These are phyloP conservation scores for Myotis vivesi DNA, from an alignment of 2,797 vertebrate species.

Conservation along the genomic window DNA sequence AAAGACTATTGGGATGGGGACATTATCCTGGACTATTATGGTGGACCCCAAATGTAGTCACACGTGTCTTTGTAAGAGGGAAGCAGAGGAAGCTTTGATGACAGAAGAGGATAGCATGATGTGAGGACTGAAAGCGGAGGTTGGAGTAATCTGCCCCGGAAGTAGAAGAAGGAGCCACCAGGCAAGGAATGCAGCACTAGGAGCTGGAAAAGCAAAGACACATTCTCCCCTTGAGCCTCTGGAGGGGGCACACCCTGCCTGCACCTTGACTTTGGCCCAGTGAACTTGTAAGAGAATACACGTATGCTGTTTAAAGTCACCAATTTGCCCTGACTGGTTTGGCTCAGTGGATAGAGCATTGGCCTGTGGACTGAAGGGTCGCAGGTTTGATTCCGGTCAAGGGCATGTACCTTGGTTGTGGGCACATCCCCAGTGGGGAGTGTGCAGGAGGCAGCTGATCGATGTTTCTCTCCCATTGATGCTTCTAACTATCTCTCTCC, in stretches of 20 bases:
- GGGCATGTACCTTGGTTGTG: too few species aligned
- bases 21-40: neutral
- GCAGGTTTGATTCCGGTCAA: too few species aligned
- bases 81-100: neutral
- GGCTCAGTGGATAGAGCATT: too few species aligned
- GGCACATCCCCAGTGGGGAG: too few species aligned
- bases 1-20: neutral
- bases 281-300: neutral
- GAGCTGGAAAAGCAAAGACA: neutral
- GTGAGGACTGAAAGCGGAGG: neutral
- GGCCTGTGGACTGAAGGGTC: too few species aligned
- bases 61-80: neutral
- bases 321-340: neutral
- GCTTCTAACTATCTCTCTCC: too few species aligned
- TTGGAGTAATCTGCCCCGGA: neutral
- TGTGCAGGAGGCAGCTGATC: too few species aligned
- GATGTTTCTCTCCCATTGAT: too few species aligned
- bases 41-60: neutral
- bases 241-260: neutral
- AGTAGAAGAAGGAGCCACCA: neutral
- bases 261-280: neutral
- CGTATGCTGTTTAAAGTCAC: neutral
- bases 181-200: neutral
- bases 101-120: neutral
- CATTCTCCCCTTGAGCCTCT: neutral